Percentiles rank a stretch among this genome's conserved stretches.
Evolutionary conservation across 1,140 invertebrate species (phyloP).

Genomic region (Nymphalis io): DNA sequence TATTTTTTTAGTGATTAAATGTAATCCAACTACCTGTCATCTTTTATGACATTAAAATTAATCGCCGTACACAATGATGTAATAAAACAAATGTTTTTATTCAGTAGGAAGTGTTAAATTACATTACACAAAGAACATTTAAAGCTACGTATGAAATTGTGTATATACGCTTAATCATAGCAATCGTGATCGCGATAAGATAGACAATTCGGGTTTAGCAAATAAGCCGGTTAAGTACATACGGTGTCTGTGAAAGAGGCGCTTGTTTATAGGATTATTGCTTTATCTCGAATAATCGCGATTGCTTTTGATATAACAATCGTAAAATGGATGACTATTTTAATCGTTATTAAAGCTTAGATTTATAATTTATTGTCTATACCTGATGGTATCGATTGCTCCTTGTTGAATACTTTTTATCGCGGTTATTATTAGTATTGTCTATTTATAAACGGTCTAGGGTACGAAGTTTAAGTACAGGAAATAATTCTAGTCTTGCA

Average conservation of each 20-base stretch:
- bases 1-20: too few relatives aligned
- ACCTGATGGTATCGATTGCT: too few relatives aligned
- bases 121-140: neutral
- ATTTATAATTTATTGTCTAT: too few relatives aligned
- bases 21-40: too few relatives aligned
- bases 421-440: too few relatives aligned
- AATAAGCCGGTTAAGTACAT: slow-evolving; percentile 7
- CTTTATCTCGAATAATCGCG: neutral
- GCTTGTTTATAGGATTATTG: neutral
- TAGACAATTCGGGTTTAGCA: slow-evolving; percentile 9
- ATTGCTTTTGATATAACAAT: neutral
- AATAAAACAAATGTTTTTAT: slow-evolving; percentile 6
- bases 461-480: too few relatives aligned
- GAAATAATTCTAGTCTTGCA: too few relatives aligned
- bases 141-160: neutral
- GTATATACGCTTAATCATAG: slow-evolving; percentile 10
- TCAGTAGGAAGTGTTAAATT: neutral
- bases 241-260: neutral
- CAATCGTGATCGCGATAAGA: slow-evolving; percentile 17
- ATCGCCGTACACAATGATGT: neutral
- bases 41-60: neutral
- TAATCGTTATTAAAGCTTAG: too few relatives aligned
- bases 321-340: too few relatives aligned
- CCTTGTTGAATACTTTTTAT: too few relatives aligned
- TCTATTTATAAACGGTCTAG: too few relatives aligned